Evolutionary conservation across 1,140 invertebrate species (phyloP).

Genomic region (Heliconius melpomene): DNA sequence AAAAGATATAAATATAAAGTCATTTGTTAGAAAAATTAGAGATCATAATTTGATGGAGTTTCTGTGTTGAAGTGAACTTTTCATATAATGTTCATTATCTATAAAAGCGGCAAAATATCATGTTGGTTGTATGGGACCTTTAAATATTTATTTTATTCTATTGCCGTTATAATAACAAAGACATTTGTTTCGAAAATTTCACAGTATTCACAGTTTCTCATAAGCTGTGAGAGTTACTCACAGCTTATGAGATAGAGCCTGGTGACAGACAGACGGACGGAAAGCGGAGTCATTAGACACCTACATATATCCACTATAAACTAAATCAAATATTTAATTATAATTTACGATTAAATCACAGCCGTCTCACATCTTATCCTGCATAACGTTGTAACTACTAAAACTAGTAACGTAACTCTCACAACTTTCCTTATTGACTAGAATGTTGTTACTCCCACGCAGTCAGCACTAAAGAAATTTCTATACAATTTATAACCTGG

Average conservation of each 20-base stretch:
- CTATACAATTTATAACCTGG: background rate
- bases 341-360: background rate
- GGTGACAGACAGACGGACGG: no score
- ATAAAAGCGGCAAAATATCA: no score
- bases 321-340: background rate
- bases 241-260: no score
- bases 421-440: constrained; percentile 11
- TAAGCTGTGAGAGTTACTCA: no score
- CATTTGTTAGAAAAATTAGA: background rate
- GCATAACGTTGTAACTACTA: background rate
- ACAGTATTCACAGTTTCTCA: no score
- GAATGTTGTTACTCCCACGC: constrained; percentile 4
- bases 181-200: no score
- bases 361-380: background rate
- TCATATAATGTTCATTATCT: no score
- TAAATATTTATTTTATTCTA: no score
- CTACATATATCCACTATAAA: background rate
- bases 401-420: background rate
- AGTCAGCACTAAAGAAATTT: background rate
- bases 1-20: constrained; percentile 22
- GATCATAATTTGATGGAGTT: no score
- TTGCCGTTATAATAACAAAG: no score
- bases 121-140: no score
- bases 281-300: background rate
- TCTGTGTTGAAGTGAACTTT: no score